Base-by-base conservation (phyloP, 2,888 invertebrate species). In the Prosopocoilus inquinatus region DNA sequence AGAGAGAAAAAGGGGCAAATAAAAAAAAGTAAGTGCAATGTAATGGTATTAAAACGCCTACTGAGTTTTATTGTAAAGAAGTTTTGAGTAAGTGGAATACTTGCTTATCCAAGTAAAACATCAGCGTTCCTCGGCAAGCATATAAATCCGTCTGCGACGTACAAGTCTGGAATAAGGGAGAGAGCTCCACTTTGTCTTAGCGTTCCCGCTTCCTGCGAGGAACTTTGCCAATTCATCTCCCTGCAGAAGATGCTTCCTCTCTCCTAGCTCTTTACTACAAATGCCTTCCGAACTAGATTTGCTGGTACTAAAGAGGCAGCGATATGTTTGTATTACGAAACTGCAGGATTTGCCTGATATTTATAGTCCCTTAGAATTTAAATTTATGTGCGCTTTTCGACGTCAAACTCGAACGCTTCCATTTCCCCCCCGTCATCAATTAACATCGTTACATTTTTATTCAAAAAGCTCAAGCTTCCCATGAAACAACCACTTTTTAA, bases 281-380 rank as follows among this genome's bases (percentile, higher is more conserved):
- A 75, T 74, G 74, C 69, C 75, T 74, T 75, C 75, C 74, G 74
- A 73, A 74, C 72, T 74, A 70, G 75, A 74, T 73, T 75, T 74
- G 73, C 70, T 68, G 69, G 67, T 69, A 68, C 70, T 68, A 68
- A 69, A 69, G 69, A 70, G 69, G 67, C 67, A 65, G 72, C 71
- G 74, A 74, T 74, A 74, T 73, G 73, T 74, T 74, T 74, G 72
- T 73, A 71, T 72, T 72, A 71, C 67, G 70, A 66, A 67, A 68
- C 66, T 67, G 66, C 65, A 63, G 69, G 70, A 70, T 70, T 70
- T 69, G 64, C 67, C 62, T 64, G 60, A 66, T 67, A 67, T 67
- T 67, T 67, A 67, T 67, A 65, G 63, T 59, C 63, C 47, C 41
- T 41, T 50, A 20, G 34, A 47, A 47, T 58, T 60, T 59, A 62